A percentile compares a stretch with the other conserved stretches of the same genome.
Conservation (phyloP, 2,888 invertebrate genomes). For the Odontocolon sp. region DNA sequence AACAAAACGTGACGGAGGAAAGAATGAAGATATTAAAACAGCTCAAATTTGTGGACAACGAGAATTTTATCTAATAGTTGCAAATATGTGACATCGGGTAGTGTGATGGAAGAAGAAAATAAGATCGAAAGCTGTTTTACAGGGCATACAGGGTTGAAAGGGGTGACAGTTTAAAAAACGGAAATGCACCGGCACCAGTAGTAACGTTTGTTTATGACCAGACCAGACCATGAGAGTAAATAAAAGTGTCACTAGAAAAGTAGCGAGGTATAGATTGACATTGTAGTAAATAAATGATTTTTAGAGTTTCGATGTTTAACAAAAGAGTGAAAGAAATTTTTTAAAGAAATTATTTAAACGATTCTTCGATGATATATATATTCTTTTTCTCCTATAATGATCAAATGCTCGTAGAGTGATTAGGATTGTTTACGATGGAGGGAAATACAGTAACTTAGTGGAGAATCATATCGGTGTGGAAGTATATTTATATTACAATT, state of each 20-base stretch:
- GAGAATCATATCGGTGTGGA: constrained; percentile 50
- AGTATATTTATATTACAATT: constrained; percentile 66
- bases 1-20: constrained; percentile 18
- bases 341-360: neutral
- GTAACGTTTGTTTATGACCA: constrained; percentile 4
- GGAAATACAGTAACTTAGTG: constrained; percentile 2
- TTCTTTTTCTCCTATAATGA: constrained; percentile 13
- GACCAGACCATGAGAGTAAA: constrained; percentile 5
- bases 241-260: neutral
- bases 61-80: too few species aligned
- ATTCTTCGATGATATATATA: constrained; percentile 22
- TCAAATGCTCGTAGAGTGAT: neutral
- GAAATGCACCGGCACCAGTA: constrained; percentile 14
- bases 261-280: neutral
- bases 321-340: neutral
- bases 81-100: too few species aligned
- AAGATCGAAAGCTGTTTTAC: too few species aligned
- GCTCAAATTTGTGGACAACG: too few species aligned
- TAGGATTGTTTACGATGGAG: neutral
- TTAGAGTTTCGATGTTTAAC: constrained; percentile 27
- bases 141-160: too few species aligned
- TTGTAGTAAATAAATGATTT: constrained; percentile 18
- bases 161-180: too few species aligned
- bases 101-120: too few species aligned
- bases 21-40: neutral